A percentile compares a stretch with the other conserved stretches of the same genome.
Conservation (phyloP, 2,888 invertebrate species). For the Gryllus longicercus region DNA sequence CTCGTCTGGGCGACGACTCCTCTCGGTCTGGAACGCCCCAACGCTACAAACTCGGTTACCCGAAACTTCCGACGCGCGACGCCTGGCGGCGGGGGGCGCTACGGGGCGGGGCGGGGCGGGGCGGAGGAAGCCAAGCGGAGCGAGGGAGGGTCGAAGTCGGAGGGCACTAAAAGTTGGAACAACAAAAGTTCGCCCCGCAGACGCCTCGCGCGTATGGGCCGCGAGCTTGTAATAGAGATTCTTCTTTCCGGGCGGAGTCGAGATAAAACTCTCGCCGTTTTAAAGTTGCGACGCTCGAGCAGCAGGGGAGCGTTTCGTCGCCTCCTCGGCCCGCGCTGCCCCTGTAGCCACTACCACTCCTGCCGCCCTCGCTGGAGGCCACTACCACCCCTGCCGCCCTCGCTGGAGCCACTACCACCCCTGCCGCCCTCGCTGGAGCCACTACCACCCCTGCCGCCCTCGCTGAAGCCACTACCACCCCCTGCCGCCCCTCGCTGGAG, state of each 20-base stretch:
- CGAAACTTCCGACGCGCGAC: too few relatives aligned
- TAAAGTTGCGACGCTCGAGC: background rate
- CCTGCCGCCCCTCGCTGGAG: too few relatives aligned
- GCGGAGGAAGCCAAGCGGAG: too few relatives aligned
- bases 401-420: too few relatives aligned
- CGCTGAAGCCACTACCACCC: too few relatives aligned
- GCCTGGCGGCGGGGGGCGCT: too few relatives aligned
- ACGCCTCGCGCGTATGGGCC: background rate
- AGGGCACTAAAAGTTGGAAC: background rate
- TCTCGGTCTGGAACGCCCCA: background rate
- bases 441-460: background rate
- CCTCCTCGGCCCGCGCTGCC: background rate
- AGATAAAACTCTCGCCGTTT: conserved; percentile 2
- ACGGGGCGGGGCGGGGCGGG: too few relatives aligned
- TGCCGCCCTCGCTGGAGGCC: background rate
- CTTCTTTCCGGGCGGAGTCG: background rate
- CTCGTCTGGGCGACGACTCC: background rate
- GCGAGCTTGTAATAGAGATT: background rate
- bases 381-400: too few relatives aligned
- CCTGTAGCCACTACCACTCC: background rate
- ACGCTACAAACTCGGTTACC: background rate
- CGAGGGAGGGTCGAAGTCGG: background rate
- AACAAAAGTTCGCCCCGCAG: conserved; percentile 4
- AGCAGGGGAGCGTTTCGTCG: background rate
- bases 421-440: too few relatives aligned